phyloP scores from a whole-genome alignment of 2,888 invertebrate species.

The Aricia artaxerxes region DNA sequence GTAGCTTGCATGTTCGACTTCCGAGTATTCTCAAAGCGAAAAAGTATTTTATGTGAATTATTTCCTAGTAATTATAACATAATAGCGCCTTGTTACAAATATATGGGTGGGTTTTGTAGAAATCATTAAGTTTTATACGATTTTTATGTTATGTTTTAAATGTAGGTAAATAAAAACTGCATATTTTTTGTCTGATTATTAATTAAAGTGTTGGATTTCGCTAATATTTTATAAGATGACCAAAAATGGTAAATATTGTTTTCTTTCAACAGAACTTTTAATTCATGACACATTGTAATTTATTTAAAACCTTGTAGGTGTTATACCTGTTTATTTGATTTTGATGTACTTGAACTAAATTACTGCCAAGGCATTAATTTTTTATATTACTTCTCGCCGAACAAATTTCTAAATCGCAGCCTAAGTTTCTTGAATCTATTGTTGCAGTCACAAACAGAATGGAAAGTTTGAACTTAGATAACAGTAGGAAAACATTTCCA shows the following conservation, averaged over 20 bases:
- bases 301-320: neutral
- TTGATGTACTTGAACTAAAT: neutral
- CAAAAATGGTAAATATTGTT: too few relatives aligned
- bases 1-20: neutral
- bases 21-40: constrained; percentile 11
- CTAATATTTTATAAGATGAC: too few relatives aligned
- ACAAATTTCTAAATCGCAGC: neutral
- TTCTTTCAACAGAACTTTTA: too few relatives aligned
- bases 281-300: neutral
- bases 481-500: constrained; percentile 27
- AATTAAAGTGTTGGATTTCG: too few relatives aligned
- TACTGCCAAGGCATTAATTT: neutral
- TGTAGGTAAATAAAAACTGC: neutral
- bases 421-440: constrained; percentile 17
- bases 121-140: neutral
- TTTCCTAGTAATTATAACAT: constrained; percentile 14
- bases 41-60: constrained; percentile 17
- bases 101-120: neutral
- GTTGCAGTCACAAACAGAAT: constrained; percentile 2
- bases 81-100: constrained; percentile 1
- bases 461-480: constrained; percentile 24
- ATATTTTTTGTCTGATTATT: too few relatives aligned
- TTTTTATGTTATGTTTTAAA: neutral
- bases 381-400: neutral
- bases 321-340: neutral